These are phyloP conservation scores for Drosophila pandora DNA, from an alignment of 1,140 invertebrate species.

Conservation along the genomic window DNA sequence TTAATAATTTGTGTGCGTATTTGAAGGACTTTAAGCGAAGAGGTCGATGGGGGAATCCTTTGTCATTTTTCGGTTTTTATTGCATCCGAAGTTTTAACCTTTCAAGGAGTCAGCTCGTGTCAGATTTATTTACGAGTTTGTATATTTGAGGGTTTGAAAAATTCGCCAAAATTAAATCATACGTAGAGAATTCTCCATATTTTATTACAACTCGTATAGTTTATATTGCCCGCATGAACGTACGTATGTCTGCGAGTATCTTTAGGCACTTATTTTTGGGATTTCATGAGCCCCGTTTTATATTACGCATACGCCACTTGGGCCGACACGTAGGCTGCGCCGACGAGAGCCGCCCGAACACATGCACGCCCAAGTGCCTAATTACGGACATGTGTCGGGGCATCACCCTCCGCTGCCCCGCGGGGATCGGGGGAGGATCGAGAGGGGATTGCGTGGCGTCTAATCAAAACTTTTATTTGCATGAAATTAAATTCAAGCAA, in stretches of 20 bases:
- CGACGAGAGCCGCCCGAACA: constrained; percentile 28
- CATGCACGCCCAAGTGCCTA: constrained; percentile 69
- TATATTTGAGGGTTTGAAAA: constrained; percentile 7
- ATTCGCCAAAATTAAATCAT: constrained; percentile 37
- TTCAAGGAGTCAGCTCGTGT: background rate
- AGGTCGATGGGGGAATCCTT: background rate
- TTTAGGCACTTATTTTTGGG: constrained; percentile 10
- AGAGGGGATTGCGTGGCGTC: constrained; percentile 30
- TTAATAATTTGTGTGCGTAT: constrained; percentile 9
- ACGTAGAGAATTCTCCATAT: constrained; percentile 25
- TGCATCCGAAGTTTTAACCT: background rate
- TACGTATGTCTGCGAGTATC: background rate
- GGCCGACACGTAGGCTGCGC: constrained; percentile 42
- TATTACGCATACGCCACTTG: constrained; percentile 62
- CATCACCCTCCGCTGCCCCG: background rate
- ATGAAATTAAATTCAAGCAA: constrained; percentile 83
- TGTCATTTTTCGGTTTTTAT: no score
- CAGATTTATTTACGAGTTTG: constrained; percentile 14
- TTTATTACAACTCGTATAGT: constrained; percentile 50
- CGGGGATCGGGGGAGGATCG: background rate
- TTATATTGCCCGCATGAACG: constrained; percentile 36
- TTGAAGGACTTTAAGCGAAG: background rate
- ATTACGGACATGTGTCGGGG: constrained; percentile 75
- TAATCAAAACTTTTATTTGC: constrained; percentile 83
- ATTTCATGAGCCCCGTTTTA: constrained; percentile 44